Evolutionary conservation across 2,113 vertebrate species (phyloP).

Genomic region (Caracal caracal): DNA sequence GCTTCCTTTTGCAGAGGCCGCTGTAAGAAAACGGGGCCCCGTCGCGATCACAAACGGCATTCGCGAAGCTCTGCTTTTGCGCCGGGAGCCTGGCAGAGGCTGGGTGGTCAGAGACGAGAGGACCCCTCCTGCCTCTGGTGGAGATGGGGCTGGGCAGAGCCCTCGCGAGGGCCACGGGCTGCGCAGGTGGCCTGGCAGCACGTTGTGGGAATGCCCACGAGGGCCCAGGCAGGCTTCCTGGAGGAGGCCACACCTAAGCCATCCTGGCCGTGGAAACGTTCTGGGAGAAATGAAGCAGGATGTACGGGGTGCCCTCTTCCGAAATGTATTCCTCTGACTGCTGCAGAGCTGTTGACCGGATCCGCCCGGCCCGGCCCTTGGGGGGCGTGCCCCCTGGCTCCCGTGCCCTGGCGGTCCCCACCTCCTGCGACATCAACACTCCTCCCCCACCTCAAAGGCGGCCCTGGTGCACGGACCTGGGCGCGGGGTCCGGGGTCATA

Average conservation of each 20-base stretch:
- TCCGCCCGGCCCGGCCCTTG: neutral
- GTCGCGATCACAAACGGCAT: neutral
- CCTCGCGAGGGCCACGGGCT: neutral
- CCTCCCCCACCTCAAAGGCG: neutral
- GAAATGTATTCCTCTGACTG: neutral
- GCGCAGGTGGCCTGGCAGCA: neutral
- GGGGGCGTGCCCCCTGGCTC: neutral
- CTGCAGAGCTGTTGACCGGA: neutral
- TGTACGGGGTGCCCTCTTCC: neutral
- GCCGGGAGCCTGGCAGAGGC: neutral
- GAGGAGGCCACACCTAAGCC: neutral
- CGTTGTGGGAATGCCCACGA: neutral
- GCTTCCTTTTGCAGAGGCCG: neutral
- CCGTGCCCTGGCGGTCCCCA: neutral
- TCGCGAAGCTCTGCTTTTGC: neutral
- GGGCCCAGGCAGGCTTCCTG: neutral
- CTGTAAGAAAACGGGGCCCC: neutral
- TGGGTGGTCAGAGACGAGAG: neutral
- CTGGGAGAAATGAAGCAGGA: neutral
- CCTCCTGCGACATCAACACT: neutral
- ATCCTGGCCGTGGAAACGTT: rapidly evolving
- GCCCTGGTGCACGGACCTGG: neutral
- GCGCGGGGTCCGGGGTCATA: neutral
- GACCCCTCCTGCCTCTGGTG: neutral
- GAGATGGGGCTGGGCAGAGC: neutral